Evolutionary conservation across 2,797 vertebrate genomes (phyloP), one percentile per base, ranked within the genome.

Genomic region (Hippocampus kuda): DNA sequence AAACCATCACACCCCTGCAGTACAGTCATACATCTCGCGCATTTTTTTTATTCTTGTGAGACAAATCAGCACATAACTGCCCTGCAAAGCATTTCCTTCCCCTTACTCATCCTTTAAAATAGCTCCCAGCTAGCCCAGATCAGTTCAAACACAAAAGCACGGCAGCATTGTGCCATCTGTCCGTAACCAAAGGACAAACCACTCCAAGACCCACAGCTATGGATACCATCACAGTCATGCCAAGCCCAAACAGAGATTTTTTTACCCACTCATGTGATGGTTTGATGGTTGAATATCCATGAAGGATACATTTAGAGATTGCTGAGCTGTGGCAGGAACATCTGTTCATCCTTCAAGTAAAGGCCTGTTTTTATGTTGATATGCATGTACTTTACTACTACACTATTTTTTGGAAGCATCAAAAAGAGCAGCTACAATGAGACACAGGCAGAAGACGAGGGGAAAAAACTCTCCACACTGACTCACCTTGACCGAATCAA

Each of bases 21-120:
- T 60, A 7, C 5, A 30, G 5, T 30, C 2, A 3, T 27, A 1
- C 18, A 65, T 48, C 49, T 8, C 9, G 1, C 4, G 41, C 46
- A 68, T 54, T 59, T 70, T 67, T 65, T 69, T 71, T n/a, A 76
- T 72, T 72, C 72, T 78, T 72, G 49, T 22, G 54, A 85, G 71
- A 64, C 75, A 77, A 77, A 82, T 8, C 78, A 85, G 81, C 60
- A 72, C 80, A 71, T 81, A 63, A 71, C 79, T 85, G 76, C 78
- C 72, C 77, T 88, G 81, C 83, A 74, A 88, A 84, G 88, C 86
- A 89, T 89, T 92, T 93, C 91, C 89, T 92, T 90, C 87, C 89
- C 79, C 79, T 84, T 87, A 88, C 83, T 90, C 88, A 88, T 80
- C 90, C 86, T 89, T 88, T 85, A 87, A 90, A 90, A 84, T 83